These are phyloP conservation scores for Sceloporus undulatus DNA, from an alignment of 2,113 vertebrate species.

Conservation along the genomic window DNA sequence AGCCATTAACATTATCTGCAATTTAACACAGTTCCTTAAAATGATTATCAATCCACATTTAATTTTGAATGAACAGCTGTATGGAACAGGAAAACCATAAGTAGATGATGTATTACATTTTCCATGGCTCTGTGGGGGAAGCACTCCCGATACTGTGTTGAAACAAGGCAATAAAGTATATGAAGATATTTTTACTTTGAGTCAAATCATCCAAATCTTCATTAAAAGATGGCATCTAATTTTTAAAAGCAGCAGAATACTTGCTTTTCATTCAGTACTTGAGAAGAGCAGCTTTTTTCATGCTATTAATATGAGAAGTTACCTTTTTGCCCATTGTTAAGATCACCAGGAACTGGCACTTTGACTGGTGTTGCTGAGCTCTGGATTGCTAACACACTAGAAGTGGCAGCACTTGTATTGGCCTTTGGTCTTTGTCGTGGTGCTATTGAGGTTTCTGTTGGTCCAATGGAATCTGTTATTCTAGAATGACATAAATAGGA, in stretches of 20 bases:
- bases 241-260: fast-evolving
- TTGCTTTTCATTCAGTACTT: neutral
- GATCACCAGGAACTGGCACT: slow-evolving; percentile 83
- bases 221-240: neutral
- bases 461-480: slow-evolving; percentile 93
- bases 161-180: neutral
- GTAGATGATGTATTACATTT: neutral
- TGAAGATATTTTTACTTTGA: neutral
- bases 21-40: neutral
- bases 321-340: slow-evolving; percentile 90
- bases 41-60: neutral
- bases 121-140: neutral
- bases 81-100: neutral
- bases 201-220: neutral
- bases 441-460: slow-evolving; percentile 98
- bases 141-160: neutral
- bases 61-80: neutral
- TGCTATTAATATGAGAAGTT: neutral
- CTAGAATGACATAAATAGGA: slow-evolving; percentile 73
- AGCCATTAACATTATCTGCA: neutral
- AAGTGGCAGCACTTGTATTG: slow-evolving; percentile 76
- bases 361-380: slow-evolving; percentile 91
- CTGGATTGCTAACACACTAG: slow-evolving; percentile 85
- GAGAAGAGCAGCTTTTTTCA: neutral
- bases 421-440: slow-evolving; percentile 97